phyloP scores from a whole-genome alignment of 1,140 invertebrate genomes.

The Euwallacea similis region DNA sequence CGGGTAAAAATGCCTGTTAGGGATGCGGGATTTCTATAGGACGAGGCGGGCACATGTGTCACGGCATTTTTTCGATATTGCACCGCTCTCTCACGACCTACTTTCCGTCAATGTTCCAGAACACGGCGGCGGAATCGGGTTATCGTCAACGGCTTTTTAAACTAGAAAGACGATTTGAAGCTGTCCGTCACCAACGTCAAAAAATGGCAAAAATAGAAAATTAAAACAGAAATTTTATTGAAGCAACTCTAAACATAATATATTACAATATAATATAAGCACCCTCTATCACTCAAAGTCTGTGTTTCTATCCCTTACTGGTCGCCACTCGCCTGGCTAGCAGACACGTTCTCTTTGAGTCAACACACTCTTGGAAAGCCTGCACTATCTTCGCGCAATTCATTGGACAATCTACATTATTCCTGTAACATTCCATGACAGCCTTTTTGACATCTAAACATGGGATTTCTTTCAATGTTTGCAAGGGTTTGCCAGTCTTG shows the following conservation, averaged over 20 bases:
- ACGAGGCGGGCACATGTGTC: too few species aligned
- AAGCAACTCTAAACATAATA: slow-evolving; percentile 5
- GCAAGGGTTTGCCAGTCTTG: slow-evolving; percentile 28
- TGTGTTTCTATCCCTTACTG: slow-evolving; percentile 19
- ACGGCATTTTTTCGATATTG: too few species aligned
- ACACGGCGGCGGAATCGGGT: too few species aligned
- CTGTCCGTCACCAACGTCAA: background rate
- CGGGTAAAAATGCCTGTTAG: too few species aligned
- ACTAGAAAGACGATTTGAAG: too few species aligned
- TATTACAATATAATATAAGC: slow-evolving; percentile 15
- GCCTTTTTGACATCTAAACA: slow-evolving; percentile 46
- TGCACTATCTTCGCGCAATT: slow-evolving; percentile 51
- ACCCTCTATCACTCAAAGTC: slow-evolving; percentile 1
- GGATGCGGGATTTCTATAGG: too few species aligned
- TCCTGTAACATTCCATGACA: slow-evolving; percentile 49
- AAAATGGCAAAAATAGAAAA: background rate
- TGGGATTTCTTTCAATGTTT: slow-evolving; percentile 37
- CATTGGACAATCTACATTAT: slow-evolving; percentile 50
- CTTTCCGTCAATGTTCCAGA: too few species aligned
- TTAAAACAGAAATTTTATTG: slow-evolving; percentile 21
- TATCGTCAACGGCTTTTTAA: too few species aligned
- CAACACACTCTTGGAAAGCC: slow-evolving; percentile 52
- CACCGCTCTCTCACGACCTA: too few species aligned
- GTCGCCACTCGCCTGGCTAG: slow-evolving; percentile 38
- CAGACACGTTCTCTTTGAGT: slow-evolving; percentile 43